Percentiles rank a stretch among this genome's conserved stretches.
Conservation (phyloP, 2,888 invertebrate genomes). For the Nasonovia ribisnigri region DNA sequence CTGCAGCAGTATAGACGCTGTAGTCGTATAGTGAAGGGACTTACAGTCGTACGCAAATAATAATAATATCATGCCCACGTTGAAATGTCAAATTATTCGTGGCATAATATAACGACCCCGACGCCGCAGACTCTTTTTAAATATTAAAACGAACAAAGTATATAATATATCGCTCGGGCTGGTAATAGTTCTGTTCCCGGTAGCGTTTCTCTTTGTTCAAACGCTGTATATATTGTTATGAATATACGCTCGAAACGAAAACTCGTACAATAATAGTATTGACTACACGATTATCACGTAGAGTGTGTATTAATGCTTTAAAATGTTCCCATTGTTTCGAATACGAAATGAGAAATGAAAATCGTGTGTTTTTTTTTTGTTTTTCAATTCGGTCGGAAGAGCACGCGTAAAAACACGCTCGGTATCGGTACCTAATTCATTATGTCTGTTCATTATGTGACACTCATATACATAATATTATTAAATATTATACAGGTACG, state of each 20-base stretch:
- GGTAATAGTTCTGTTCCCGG: not conserved
- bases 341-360: constrained; percentile 22
- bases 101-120: not conserved
- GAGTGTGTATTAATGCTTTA: not conserved
- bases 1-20: no score
- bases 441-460: not conserved
- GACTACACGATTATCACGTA: not conserved
- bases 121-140: not conserved
- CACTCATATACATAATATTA: not conserved
- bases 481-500: not conserved
- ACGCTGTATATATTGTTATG: not conserved
- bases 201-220: not conserved
- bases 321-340: constrained; percentile 22
- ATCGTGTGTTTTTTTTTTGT: not conserved
- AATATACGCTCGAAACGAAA: not conserved
- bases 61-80: not conserved
- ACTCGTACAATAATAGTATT: not conserved
- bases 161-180: not conserved
- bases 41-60: not conserved
- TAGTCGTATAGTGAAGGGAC: not conserved
- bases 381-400: not conserved
- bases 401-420: not conserved
- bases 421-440: not conserved
- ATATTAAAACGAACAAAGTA: not conserved
- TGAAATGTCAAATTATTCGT: not conserved